A percentile compares a stretch with the other conserved stretches of the same genome.
Conservation (phyloP, 2,888 invertebrate species). For the Himalopsyche kuldschensis region DNA sequence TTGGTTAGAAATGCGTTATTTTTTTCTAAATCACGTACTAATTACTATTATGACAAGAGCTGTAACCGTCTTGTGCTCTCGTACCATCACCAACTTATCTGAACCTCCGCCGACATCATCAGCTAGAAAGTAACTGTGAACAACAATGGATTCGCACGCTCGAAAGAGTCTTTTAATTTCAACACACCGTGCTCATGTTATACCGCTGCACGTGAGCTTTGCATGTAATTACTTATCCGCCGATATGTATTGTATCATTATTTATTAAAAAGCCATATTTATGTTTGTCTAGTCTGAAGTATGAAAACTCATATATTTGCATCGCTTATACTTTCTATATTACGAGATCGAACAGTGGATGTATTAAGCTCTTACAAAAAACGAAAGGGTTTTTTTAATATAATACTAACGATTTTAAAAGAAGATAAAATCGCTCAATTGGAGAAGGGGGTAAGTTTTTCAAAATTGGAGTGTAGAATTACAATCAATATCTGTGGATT, state of each 20-base stretch:
- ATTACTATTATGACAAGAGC: background rate
- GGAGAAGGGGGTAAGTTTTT: no score
- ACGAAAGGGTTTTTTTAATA: no score
- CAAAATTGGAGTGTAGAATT: no score
- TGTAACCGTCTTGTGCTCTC: background rate
- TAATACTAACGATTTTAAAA: no score
- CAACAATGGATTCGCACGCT: conserved; percentile 27
- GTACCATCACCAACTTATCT: background rate
- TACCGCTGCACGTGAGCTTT: background rate
- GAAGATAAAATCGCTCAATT: no score
- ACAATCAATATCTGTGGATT: no score
- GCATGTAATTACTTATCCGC: background rate
- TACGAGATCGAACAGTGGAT: no score
- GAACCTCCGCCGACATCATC: background rate
- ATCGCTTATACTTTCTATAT: no score
- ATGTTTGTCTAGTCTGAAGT: background rate
- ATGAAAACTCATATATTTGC: background rate
- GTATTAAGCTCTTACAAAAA: no score
- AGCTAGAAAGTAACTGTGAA: conserved; percentile 14
- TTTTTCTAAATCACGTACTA: background rate
- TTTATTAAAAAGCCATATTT: background rate
- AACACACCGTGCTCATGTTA: conserved; percentile 2
- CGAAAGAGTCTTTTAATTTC: conserved; percentile 20
- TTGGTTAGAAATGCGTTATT: background rate
- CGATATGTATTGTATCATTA: background rate